Percentiles rank a stretch among this genome's conserved stretches.
Conservation (phyloP, 2,888 invertebrate genomes). For the Ganaspis brasiliensis region DNA sequence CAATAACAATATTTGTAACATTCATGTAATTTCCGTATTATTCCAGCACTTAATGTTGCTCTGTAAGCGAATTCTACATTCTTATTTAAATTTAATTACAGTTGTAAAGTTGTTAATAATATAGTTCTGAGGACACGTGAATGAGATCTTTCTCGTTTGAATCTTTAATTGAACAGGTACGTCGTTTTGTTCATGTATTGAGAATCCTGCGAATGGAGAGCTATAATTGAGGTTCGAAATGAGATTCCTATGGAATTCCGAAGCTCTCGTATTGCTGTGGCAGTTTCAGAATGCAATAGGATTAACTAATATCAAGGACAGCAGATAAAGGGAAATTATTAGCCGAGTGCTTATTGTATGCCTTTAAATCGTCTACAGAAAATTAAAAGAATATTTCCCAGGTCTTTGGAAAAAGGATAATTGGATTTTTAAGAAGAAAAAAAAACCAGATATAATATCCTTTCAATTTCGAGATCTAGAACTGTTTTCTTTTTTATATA, state of each 20-base stretch:
- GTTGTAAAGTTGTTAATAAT: not conserved
- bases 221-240: constrained; percentile 42
- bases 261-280: constrained; percentile 32
- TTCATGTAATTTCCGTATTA: too few relatives aligned
- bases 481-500: too few relatives aligned
- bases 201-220: constrained; percentile 31
- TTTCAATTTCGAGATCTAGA: not conserved
- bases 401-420: not conserved
- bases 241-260: constrained; percentile 37
- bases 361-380: not conserved
- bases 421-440: not conserved
- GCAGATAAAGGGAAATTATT: constrained; percentile 1
- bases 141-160: constrained; percentile 20
- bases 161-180: constrained; percentile 14
- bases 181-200: constrained; percentile 20
- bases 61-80: too few relatives aligned
- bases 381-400: not conserved
- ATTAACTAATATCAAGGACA: constrained; percentile 34
- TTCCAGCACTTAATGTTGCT: too few relatives aligned
- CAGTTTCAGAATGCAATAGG: constrained; percentile 35
- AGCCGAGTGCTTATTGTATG: not conserved
- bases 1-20: too few relatives aligned
- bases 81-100: not conserved
- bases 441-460: not conserved
- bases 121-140: constrained; percentile 8